Evolutionary conservation across 37 sponge, comb jelly and placozoan genomes (phyloP).

Genomic region (Geodia barretti): DNA sequence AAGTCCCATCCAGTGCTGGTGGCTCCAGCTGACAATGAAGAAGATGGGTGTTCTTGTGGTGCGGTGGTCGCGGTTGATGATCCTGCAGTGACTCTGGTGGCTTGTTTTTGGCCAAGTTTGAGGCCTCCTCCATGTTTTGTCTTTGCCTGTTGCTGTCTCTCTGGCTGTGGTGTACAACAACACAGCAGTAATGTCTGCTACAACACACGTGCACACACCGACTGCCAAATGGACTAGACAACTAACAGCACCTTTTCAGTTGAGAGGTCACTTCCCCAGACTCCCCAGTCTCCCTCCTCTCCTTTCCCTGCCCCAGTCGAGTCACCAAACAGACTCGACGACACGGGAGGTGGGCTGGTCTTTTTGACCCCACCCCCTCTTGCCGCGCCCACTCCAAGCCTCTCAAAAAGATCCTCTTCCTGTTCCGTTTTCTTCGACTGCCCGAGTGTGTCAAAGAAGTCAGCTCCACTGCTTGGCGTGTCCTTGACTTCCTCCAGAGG

Average conservation of each 20-base stretch:
- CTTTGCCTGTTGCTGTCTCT: neutral
- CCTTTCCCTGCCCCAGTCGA: neutral
- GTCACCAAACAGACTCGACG: slow-evolving; percentile 30
- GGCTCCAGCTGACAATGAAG: neutral
- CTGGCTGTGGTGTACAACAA: neutral
- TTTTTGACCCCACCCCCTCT: neutral
- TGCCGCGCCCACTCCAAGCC: neutral
- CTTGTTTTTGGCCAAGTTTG: neutral
- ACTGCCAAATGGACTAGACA: neutral
- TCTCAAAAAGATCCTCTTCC: slow-evolving; percentile 2
- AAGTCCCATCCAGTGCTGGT: slow-evolving; percentile 33
- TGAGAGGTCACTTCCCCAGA: slow-evolving; percentile 20
- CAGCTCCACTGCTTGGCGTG: slow-evolving; percentile 43
- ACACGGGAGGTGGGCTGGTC: slow-evolving; percentile 33
- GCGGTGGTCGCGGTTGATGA: neutral
- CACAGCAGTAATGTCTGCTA: neutral
- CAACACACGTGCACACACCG: neutral
- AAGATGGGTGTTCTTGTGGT: neutral
- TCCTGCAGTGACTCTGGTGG: slow-evolving; percentile 13
- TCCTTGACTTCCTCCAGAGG: neutral
- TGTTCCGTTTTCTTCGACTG: neutral
- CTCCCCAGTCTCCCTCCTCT: slow-evolving; percentile 50
- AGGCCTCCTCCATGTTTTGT: neutral
- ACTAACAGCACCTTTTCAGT: neutral
- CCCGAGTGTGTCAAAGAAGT: slow-evolving; percentile 47